Evolutionary conservation across 2,113 vertebrate genomes (phyloP), one percentile per base, ranked within the genome.

Genomic region (Pitta sordida): DNA sequence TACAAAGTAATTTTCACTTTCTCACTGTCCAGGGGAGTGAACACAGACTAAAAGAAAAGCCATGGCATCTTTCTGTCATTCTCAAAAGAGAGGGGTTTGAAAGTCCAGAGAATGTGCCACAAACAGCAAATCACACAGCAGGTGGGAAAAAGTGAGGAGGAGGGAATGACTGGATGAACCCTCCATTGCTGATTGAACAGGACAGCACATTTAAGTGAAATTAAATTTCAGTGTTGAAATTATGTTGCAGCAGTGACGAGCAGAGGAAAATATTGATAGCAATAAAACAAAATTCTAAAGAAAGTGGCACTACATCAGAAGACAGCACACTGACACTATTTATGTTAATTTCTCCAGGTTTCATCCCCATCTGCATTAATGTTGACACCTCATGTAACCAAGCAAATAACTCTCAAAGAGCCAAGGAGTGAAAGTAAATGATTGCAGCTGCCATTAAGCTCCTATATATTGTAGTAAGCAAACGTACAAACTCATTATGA

Each of bases 171-270:
- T 77, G 83, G 62, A 36, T 91, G 82, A 90, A 74, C 71, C 79
- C 69, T 95, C 90, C 77, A 69, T 64, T 12, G 21, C 52, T 51
- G 69, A 94, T 51, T 82, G 70, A 95, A 81, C 49, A 56, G 80
- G 91, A 94, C 88, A 90, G 81, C 81, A 69, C 88, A 95, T 95
- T 93, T 95, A 96, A 91, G 96, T 22, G 7, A 94, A 96, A 97
- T 92, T 97, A 95, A 96, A 92, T 95, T 96, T 87, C 91, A 75
- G 80, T 37, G 75, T 87, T 95, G 90, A 96, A 97, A 96, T 96
- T 89, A 97, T 79, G 83, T 79, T 93, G 91, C 74, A 74, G 63
- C 46, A 67, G 85, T 55, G 81, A 95, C 7, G 14, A 95, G 73
- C 88, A 67, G 82, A 94, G 90, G 90, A 91, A 97, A 97, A 97